phyloP scores from a whole-genome alignment of 2,888 invertebrate species.

The Bembecia ichneumoniformis region DNA sequence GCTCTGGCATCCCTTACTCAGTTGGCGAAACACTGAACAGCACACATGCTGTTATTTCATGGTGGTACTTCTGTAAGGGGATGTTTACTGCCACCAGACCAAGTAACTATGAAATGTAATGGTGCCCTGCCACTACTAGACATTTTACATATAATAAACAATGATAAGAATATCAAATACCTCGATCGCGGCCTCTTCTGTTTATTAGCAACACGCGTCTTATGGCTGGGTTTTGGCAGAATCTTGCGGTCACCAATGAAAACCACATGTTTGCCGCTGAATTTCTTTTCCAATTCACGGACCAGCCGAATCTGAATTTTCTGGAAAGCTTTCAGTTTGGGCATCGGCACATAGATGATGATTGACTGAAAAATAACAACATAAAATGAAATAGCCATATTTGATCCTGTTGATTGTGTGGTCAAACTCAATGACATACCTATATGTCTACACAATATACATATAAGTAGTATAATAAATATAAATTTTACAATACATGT shows the following conservation, averaged over 20 bases:
- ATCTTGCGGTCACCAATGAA: slow-evolving; percentile 98
- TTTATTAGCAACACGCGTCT: slow-evolving; percentile 86
- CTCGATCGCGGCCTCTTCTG: slow-evolving; percentile 82
- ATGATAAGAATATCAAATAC: slow-evolving; percentile 18
- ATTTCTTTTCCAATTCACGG: slow-evolving; percentile 98
- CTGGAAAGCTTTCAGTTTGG: slow-evolving; percentile 97
- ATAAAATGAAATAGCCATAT: not conserved
- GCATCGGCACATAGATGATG: slow-evolving; percentile 99
- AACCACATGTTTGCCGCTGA: slow-evolving; percentile 98
- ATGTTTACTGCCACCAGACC: too few relatives aligned
- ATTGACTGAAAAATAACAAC: slow-evolving; percentile 80
- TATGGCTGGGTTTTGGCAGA: slow-evolving; percentile 96
- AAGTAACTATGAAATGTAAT: too few relatives aligned
- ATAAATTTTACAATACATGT: too few relatives aligned
- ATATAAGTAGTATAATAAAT: too few relatives aligned
- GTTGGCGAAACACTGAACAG: too few relatives aligned
- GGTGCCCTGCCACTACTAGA: too few relatives aligned
- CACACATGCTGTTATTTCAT: too few relatives aligned
- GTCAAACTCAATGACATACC: too few relatives aligned
- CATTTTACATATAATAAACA: not conserved
- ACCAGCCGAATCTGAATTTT: slow-evolving; percentile 97
- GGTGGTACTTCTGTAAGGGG: too few relatives aligned
- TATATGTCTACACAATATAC: too few relatives aligned
- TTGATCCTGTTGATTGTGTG: too few relatives aligned
- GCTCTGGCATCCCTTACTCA: too few relatives aligned